These are phyloP conservation scores for Blastobasis lacticolella DNA, from an alignment of 2,888 invertebrate species.

Conservation along the genomic window DNA sequence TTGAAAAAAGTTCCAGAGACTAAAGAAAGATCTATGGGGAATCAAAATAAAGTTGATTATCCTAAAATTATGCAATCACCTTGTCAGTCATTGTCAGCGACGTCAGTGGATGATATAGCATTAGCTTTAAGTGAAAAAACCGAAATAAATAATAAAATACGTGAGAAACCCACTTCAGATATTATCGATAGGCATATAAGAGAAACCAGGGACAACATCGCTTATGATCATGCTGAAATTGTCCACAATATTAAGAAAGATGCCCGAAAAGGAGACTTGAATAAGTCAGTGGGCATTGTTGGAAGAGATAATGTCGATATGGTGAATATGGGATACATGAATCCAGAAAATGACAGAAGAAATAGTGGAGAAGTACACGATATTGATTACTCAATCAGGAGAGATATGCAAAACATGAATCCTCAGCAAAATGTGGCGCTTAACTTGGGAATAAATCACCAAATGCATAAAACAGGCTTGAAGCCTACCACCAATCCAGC, in stretches of 20 bases:
- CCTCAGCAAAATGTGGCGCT: conserved; percentile 52
- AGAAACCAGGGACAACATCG: conserved; percentile 32
- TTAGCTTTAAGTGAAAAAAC: conserved; percentile 58
- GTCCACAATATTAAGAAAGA: conserved; percentile 39
- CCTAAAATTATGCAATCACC: conserved; percentile 36
- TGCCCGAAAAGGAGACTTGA: conserved; percentile 24
- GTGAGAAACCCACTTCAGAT: conserved; percentile 38
- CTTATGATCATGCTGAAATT: conserved; percentile 29
- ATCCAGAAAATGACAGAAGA: conserved; percentile 46
- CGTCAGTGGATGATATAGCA: conserved; percentile 58
- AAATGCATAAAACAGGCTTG: conserved; percentile 37
- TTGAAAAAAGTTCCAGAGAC: conserved; percentile 35
- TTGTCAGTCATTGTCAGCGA: conserved; percentile 25
- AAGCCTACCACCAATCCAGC: conserved; percentile 30
- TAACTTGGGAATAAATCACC: conserved; percentile 55
- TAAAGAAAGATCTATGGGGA: conserved; percentile 25
- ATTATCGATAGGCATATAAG: conserved; percentile 24
- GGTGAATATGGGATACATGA: conserved; percentile 68
- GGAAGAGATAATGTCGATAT: conserved; percentile 61
- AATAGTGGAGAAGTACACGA: conserved; percentile 35
- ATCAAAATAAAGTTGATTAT: conserved; percentile 39
- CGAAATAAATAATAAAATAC: conserved; percentile 42
- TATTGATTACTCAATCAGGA: conserved; percentile 28
- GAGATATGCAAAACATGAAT: conserved; percentile 33
- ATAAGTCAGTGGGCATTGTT: conserved; percentile 32